Evolutionary conservation across 2,888 invertebrate species (phyloP).

Genomic region (Torymus tubicola): DNA sequence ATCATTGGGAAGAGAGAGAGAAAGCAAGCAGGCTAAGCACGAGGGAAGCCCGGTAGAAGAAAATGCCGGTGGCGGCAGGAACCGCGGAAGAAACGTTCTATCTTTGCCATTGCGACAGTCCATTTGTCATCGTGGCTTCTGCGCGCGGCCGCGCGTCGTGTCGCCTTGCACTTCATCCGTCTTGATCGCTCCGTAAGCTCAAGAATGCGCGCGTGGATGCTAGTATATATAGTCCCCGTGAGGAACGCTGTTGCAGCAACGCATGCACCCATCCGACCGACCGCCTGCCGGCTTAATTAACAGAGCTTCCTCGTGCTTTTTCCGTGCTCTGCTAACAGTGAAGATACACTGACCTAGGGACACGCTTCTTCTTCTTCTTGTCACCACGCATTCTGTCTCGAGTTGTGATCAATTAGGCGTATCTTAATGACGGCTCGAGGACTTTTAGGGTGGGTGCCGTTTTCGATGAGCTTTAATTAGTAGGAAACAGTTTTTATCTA

Average conservation of each 20-base stretch:
- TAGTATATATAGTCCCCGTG: background rate
- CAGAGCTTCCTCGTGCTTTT: background rate
- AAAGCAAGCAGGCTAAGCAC: background rate
- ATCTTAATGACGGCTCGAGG: background rate
- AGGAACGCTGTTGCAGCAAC: background rate
- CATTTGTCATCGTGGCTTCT: conserved; percentile 65
- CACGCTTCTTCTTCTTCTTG: background rate
- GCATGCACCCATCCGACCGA: background rate
- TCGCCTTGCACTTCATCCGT: conserved; percentile 63
- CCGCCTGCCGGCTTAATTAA: conserved; percentile 32
- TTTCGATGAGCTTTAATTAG: too few relatives aligned
- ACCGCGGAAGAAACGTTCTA: conserved; percentile 60
- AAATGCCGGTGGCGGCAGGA: conserved; percentile 13
- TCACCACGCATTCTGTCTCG: background rate
- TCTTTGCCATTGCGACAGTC: conserved; percentile 62
- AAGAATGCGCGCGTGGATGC: background rate
- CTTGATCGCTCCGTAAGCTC: conserved; percentile 58
- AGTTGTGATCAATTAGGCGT: background rate
- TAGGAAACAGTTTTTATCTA: too few relatives aligned
- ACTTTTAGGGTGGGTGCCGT: too few relatives aligned
- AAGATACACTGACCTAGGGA: background rate
- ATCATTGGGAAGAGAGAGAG: conserved; percentile 11
- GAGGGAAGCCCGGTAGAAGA: conserved; percentile 37
- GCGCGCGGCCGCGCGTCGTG: conserved; percentile 29
- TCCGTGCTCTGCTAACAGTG: background rate